Percentiles rank a stretch among this genome's conserved stretches.
These are phyloP conservation scores for Emydocephalus ijimae DNA, from an alignment of 2,113 vertebrate species.

Conservation along the genomic window DNA sequence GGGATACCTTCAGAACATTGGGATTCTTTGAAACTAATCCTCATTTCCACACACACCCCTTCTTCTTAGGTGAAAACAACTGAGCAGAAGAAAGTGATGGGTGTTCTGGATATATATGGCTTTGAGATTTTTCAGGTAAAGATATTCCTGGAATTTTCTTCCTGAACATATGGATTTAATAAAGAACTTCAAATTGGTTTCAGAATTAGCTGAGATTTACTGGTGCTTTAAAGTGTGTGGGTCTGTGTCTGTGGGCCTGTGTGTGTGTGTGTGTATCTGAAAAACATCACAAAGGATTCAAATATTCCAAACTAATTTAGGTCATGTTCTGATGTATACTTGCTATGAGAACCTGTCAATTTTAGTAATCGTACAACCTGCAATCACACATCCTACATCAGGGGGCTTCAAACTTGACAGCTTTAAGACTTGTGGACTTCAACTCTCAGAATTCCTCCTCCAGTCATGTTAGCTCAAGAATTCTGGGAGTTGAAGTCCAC, in stretches of 20 bases:
- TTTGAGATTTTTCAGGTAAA: conserved; percentile 79
- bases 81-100: conserved; percentile 75
- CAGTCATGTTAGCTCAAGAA: no score
- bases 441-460: no score
- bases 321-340: not conserved
- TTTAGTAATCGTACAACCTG: not conserved
- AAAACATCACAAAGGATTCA: not conserved
- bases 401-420: no score
- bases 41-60: not conserved
- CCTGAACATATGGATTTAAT: not conserved
- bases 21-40: not conserved
- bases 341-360: not conserved
- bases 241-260: not conserved
- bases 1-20: not conserved
- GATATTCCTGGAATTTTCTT: rapidly evolving
- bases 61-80: conserved; percentile 62
- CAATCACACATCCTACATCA: not conserved
- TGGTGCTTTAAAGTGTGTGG: not conserved
- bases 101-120: conserved; percentile 78
- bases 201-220: not conserved
- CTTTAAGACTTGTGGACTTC: no score
- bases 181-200: not conserved
- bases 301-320: not conserved
- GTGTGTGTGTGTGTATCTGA: not conserved
- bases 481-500: no score